phyloP scores from a whole-genome alignment of 2,797 vertebrate species.

The Mionectes olivaceus region DNA sequence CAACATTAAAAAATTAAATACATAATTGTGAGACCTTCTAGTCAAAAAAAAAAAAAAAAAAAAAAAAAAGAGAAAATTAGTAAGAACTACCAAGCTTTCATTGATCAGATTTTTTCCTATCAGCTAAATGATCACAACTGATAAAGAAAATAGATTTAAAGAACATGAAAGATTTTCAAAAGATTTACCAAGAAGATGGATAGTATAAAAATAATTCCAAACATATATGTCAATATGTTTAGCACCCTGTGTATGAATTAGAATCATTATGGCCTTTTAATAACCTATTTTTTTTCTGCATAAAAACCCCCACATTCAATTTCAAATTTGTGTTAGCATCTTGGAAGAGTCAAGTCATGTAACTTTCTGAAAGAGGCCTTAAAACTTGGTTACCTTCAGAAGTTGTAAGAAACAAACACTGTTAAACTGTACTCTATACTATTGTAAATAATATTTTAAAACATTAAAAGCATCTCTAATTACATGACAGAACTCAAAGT shows the following conservation, averaged over 20 bases:
- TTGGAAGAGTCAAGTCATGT: neutral
- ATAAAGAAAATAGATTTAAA: neutral
- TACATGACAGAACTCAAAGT: constrained; percentile 24
- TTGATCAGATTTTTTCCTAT: neutral
- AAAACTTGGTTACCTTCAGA: neutral
- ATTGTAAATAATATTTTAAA: constrained; percentile 45
- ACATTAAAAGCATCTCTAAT: constrained; percentile 38
- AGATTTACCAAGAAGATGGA: neutral
- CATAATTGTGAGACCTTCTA: neutral
- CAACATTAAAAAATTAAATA: neutral
- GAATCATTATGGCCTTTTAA: neutral
- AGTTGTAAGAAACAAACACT: neutral
- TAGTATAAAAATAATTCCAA: neutral
- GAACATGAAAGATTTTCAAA: neutral
- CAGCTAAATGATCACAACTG: neutral
- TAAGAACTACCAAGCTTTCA: neutral
- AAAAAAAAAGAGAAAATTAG: neutral
- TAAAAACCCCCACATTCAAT: fast-evolving
- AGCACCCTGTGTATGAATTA: neutral
- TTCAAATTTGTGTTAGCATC: neutral
- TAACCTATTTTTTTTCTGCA: neutral
- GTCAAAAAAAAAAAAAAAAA: too few relatives aligned
- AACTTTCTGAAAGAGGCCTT: neutral
- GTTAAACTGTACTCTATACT: neutral
- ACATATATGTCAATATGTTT: neutral